Evolutionary conservation across 2,797 vertebrate species (phyloP), one percentile per base, ranked within the genome.

Genomic region (Amblyraja radiata): DNA sequence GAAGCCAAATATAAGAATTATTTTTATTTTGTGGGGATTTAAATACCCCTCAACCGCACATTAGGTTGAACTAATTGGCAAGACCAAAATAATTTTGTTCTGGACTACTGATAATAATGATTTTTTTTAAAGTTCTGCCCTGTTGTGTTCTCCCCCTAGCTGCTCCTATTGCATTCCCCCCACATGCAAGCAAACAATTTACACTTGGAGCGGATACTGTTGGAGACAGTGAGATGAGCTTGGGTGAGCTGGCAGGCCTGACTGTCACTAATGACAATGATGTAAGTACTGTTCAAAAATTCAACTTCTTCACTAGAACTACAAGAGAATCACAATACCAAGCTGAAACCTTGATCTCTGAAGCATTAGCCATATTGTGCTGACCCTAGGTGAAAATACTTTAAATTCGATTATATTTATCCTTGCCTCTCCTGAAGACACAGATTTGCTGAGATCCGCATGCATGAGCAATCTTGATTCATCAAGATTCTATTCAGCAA

Each of bases 221-320:
- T 21, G 97, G 97, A 32, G 97, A 97, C 93, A 97, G 97, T 65
- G 97, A 98, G 94, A 98, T 98, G 96, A 98, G 98, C 96, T 97
- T 98, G 88, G 98, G 98, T 23, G 98, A 98, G 96, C 96, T 98
- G 94, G 98, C 98, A 1, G 98, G 98, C 95, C 97, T 98, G 94
- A 98, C 98, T 0, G 98, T 98, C 93, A 97, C 97, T 96, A 98
- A 98, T 18, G 98, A 98, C 96, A 98, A 98, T 16, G 98, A 98
- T 71, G 98, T 98, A 96, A 98, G 97, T 96, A 58, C 6, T 54
- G 4, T 71, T 46, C 65, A 46, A 25, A 90, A 73, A 46, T 32
- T 86, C 7, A 88, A 88, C 6, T 21, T 68, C 61, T 68, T 88
- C 13, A 28, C 61, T 18, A 32, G 84, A 23, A 18, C 28, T 36